Evolutionary conservation across 2,888 invertebrate species (phyloP), one percentile per base, ranked within the genome.

Genomic region (Onchidella celtica): DNA sequence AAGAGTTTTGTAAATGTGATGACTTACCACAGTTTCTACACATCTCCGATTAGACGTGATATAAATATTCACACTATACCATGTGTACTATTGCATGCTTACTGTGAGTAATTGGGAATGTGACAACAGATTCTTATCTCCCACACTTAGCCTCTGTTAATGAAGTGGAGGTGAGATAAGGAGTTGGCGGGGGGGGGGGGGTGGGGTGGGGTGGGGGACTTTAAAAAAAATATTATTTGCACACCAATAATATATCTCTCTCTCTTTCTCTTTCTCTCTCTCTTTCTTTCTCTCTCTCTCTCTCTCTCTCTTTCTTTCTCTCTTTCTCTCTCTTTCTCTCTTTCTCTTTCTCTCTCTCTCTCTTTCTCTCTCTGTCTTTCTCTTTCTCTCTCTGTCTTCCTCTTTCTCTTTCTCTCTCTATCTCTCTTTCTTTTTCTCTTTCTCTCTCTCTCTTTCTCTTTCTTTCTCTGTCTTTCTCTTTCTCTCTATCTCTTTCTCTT

Each of bases 381-480:
- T 34, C 34, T 68, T 34, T 34, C 29, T n/a, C n/a, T 68, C n/a
- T 68, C 9, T 32, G 14, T 32, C 32, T 27, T 29, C 32, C 29
- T 27, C 27, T 61, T 27, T 61, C 27, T 27, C n/a, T 61, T n/a
- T 61, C n/a, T 27, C 27, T 61, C n/a, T 61, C 27, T 11, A 38
- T 34, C 24, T 69, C 32, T 68, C 27, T 27, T 47, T 47, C 47
- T 47, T 47, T 47, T 17, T 47, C 17, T 47, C 9, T 17, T 17
- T 47, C 47, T 6, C 47, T 47, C n/a, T n/a, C n/a, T n/a, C n/a
- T n/a, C n/a, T 47, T 17, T 47, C 17, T 47, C 47, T 47, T 68
- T 68, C 68, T 68, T 69, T 34, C 34, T 69, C 69, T 69, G 27
- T n/a, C 38, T 69, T 34, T 32, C 34, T 34, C 38, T 69, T 34